Evolutionary conservation across 92 coral and sea anemone genomes (phyloP), one percentile per base, ranked within the genome.

Genomic region (Epizoanthus stellaris): DNA sequence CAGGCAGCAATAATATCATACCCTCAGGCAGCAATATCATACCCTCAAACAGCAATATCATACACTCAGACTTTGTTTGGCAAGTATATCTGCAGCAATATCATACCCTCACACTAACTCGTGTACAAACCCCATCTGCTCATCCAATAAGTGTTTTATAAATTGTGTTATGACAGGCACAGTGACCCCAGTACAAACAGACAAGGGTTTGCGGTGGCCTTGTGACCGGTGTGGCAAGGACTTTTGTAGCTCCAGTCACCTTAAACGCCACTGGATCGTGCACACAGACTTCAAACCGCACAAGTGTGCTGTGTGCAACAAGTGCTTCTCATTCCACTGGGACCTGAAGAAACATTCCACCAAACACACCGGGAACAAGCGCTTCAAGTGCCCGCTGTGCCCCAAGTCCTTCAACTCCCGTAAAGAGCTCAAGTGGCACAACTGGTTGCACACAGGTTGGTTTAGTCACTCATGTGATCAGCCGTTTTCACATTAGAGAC

Each of bases 201-300:
- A 90, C 23, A 87, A 89, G 64, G 95, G 95, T 19, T 66, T 80
- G 20, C 87, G 95, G 42, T 92, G 95, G 95, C 95, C 95, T 1
- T 92, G 95, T 85, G 88, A 85, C 72, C 91, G 91, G 58, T 92
- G 93, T 57, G 89, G 91, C 47, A 92, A 92, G 72, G 90, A 92
- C 80, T 92, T 90, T 39, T 90, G 90, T 82, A 89, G 91, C 60
- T 60, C 95, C 10, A 90, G 93, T 60, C 95, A 92, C 87, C 84
- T 92, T 3, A 92, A 87, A 59, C 85, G 93, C 38, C 95, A 92
- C 79, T 92, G 95, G 95, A 92, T 92, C 34, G 90, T 92, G 0
- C 93, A 92, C 91, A 92, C 95, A 6, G 85, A 87, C 81, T 92
- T 92, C 88, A 89, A 82, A 77, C 95, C 95, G 11, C 85, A 87